Conservation (phyloP, 2,797 vertebrate species). For the Trachops cirrhosus region DNA sequence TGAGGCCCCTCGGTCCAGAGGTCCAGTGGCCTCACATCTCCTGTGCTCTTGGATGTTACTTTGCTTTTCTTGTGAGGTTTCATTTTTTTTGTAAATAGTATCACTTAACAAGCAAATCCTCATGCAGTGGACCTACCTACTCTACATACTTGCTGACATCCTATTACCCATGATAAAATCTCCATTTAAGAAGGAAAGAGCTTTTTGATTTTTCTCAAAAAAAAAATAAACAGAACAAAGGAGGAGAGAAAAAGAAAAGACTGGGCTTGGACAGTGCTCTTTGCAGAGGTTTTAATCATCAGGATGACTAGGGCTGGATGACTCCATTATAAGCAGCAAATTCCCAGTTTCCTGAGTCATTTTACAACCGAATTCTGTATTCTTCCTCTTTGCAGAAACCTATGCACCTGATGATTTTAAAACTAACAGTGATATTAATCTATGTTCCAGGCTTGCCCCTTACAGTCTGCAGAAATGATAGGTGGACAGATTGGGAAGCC, state of each 20-base stretch:
- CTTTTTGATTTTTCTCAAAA: conserved; percentile 28
- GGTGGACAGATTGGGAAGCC: neutral
- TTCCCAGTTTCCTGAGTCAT: neutral
- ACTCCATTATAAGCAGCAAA: neutral
- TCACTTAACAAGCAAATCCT: conserved; percentile 27
- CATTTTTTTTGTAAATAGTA: conserved; percentile 23
- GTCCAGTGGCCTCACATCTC: neutral
- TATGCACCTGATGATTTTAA: neutral
- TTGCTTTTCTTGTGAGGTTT: neutral
- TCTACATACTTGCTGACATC: conserved; percentile 41
- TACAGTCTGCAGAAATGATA: neutral
- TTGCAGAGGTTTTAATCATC: neutral
- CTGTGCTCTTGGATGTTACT: neutral
- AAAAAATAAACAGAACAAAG: conserved; percentile 14
- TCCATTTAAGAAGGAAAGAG: neutral
- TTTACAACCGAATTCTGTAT: neutral
- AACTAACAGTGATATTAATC: neutral
- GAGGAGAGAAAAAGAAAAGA: neutral
- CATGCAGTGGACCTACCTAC: neutral
- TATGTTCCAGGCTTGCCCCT: neutral
- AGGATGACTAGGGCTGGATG: neutral
- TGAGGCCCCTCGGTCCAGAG: neutral
- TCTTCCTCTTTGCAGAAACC: neutral
- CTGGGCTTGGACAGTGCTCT: neutral
- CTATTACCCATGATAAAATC: conserved; percentile 1